Evolutionary conservation across 2,888 invertebrate species (phyloP), one percentile per base, ranked within the genome.

Genomic region (Atherix ibis): DNA sequence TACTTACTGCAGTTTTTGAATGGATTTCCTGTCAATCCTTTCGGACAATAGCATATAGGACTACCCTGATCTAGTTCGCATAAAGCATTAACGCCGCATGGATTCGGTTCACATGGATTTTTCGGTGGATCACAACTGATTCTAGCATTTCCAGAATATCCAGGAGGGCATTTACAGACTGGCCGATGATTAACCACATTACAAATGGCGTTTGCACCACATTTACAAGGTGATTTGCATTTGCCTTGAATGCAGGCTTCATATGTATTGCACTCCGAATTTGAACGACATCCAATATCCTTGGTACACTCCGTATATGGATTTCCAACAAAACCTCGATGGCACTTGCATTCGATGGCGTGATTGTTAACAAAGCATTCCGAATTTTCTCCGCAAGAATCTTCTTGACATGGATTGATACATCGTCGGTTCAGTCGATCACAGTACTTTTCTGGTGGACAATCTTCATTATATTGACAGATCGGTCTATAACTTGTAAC

Each of bases 381-480:
- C 2, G 85, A 83, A 53, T 83, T 80, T 37, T 77, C 76, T 24
- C 83, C 85, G 49, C 85, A 87, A 29, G 79, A 76, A 52, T 82
- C 76, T 45, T 76, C 73, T 45, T 70, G 66, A 52, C 85, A 85
- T 3, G 84, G 83, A 56, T 75, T 85, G 44, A 83, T 78, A 53
- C 88, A 89, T 31, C 78, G 69, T 52, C 87, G 68, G 51, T 85
- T 87, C 32, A 85, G 63, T 45, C 85, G 70, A 58, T 88, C 87
- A 54, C 88, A 89, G 15, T 83, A 64, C 48, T 82, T 74, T 48
- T 79, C 73, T n/a, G 82, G 80, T 35, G 85, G 84, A 53, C 88
- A 89, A 51, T 88, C 87, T 65, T 84, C 85, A 51, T 88, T 87
- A 58, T 84, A 85, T 55, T 87, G 87, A 54, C 88, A 88, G 33